Evolutionary conservation across 2,797 vertebrate genomes (phyloP), one percentile per base, ranked within the genome.

Genomic region (Sebastolobus altivelis): DNA sequence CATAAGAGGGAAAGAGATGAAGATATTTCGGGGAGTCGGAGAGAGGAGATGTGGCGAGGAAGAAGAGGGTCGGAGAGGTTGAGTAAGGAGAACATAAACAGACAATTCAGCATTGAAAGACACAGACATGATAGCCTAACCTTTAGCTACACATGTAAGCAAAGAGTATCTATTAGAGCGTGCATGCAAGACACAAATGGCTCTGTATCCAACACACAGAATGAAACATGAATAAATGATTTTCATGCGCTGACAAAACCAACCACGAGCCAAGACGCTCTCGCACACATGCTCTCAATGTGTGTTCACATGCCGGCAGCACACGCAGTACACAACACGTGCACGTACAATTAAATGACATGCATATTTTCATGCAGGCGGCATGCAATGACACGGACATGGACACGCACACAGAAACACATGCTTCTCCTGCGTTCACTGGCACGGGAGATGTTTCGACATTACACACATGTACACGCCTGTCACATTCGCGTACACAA

Each of bases 201-300:
- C 80, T 80, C 77, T 71, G 69, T 63, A 72, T 68, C 67, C 74
- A 43, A 65, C 75, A 69, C 83, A 85, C 4, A 61, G 25, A 86
- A 67, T 58, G 63, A 74, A 80, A 88, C 87, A 92, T 88, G 89
- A 93, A 93, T 92, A 89, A 93, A 91, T 93, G 66, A 92, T 92
- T 91, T 87, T 82, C 85, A 90, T 90, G 89, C 90, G 29, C 79
- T 82, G 80, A 87, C 84, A 88, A 91, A 65, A 90, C 79, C 59
- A 75, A 75, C 75, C 59, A 78, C 7, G 10, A 86, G 78, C 77
- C 86, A 80, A 75, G 78, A 67, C 31, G 4, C 80, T 80, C 37
- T 55, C 81, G 60, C 72, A 83, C 74, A 80, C 81, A 77, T 52
- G 54, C 58, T 4, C 58, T 69, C 65, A 62, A 37, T 40, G 62